A percentile compares a stretch with the other conserved stretches of the same genome.
phyloP scores from a whole-genome alignment of 2,113 vertebrate species.

The Centropristis striata region DNA sequence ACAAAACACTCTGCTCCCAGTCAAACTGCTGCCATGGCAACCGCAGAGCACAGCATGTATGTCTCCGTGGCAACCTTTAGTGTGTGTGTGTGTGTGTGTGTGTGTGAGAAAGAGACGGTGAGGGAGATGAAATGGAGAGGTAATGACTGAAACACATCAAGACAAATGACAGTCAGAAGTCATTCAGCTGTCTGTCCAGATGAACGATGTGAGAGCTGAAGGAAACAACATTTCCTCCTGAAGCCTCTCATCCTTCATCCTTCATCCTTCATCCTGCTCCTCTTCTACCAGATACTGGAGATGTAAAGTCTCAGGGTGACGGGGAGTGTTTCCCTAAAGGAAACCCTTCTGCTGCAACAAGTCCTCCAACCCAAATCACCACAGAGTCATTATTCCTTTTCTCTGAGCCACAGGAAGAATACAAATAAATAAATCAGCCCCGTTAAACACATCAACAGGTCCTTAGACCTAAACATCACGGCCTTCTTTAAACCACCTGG shows the following conservation, averaged over 20 bases:
- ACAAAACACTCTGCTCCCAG: conserved; percentile 53
- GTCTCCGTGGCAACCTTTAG: conserved; percentile 56
- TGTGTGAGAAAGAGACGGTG: neutral
- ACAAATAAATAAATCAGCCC: no score
- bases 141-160: conserved; percentile 1
- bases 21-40: conserved; percentile 74
- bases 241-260: neutral
- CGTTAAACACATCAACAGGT: no score
- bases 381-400: no score
- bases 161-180: conserved; percentile 6
- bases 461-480: no score
- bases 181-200: no score
- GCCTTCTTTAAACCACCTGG: no score
- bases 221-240: neutral
- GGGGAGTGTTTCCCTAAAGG: no score
- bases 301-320: no score
- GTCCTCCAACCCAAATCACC: no score
- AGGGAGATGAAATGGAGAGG: neutral
- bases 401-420: no score
- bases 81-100: neutral
- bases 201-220: conserved; percentile 19
- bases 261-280: neutral
- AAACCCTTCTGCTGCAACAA: no score
- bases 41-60: conserved; percentile 50
- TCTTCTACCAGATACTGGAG: no score